These are phyloP conservation scores for Neodiprion fabricii DNA, from an alignment of 1,140 invertebrate genomes.

Conservation along the genomic window DNA sequence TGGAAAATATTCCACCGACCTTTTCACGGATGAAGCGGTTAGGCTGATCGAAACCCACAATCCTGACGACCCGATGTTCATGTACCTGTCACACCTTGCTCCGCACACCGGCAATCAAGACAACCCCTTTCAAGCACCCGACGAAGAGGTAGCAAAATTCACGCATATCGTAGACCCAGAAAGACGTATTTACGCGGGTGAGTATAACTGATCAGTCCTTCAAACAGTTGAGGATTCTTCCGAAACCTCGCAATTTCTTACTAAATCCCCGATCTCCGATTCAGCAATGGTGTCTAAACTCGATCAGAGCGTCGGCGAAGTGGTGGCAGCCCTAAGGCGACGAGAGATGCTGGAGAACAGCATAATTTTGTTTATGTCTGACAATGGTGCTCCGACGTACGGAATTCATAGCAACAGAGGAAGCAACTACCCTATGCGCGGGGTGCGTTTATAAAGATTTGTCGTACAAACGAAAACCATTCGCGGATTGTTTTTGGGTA, in stretches of 20 bases:
- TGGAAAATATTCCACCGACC: constrained; percentile 78
- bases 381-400: constrained; percentile 81
- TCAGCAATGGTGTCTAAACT: constrained; percentile 87
- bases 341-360: constrained; percentile 75
- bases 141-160: constrained; percentile 76
- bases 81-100: constrained; percentile 82
- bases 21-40: constrained; percentile 78
- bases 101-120: constrained; percentile 76
- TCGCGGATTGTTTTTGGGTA: constrained; percentile 10
- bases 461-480: constrained; percentile 13
- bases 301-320: constrained; percentile 83
- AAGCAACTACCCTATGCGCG: constrained; percentile 87
- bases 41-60: constrained; percentile 73
- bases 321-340: constrained; percentile 73
- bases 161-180: constrained; percentile 75
- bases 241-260: constrained; percentile 11
- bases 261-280: constrained; percentile 11
- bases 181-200: constrained; percentile 81
- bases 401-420: constrained; percentile 78
- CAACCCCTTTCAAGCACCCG: constrained; percentile 78
- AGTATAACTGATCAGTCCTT: constrained; percentile 25
- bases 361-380: constrained; percentile 78
- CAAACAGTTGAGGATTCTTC: background rate
- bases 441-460: constrained; percentile 62
- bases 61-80: constrained; percentile 70